Evolutionary conservation across 2,113 vertebrate species (phyloP).

Genomic region (Petrocephalus microphthalmus): DNA sequence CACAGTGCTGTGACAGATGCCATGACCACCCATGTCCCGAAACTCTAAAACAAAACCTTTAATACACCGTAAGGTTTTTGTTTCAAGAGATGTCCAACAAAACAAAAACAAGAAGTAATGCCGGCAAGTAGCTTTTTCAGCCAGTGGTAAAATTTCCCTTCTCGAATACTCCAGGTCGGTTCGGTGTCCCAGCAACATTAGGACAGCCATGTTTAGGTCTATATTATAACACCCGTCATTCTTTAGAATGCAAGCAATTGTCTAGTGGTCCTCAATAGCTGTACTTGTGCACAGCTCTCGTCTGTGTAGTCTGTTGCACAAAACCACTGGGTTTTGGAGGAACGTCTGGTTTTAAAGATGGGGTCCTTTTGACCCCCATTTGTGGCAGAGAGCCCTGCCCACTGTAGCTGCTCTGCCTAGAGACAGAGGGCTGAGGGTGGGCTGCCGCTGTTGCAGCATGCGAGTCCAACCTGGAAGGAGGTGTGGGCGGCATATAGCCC

Average conservation of each 20-base stretch:
- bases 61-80: neutral
- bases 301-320: constrained; percentile 80
- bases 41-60: constrained; percentile 21
- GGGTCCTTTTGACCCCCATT: constrained; percentile 88
- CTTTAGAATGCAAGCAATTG: constrained; percentile 50
- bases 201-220: constrained; percentile 9
- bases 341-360: constrained; percentile 93
- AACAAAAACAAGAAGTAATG: constrained; percentile 57
- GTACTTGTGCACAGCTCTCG: constrained; percentile 93
- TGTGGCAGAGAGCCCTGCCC: constrained; percentile 90
- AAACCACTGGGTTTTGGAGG: constrained; percentile 93
- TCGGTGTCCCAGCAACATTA: constrained; percentile 28
- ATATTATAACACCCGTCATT: constrained; percentile 39
- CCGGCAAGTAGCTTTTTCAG: constrained; percentile 80
- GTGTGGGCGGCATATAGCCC: constrained; percentile 75
- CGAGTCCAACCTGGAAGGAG: constrained; percentile 90
- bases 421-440: constrained; percentile 80
- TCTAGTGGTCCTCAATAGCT: constrained; percentile 73
- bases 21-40: constrained; percentile 31
- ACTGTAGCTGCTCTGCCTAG: constrained; percentile 89
- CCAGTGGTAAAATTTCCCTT: constrained; percentile 66
- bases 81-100: constrained; percentile 44
- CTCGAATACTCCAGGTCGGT: constrained; percentile 52
- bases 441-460: constrained; percentile 77
- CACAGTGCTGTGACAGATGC: constrained; percentile 34